Conservation (phyloP, 2,113 vertebrate genomes). For the Neomonachus schauinslandi region DNA sequence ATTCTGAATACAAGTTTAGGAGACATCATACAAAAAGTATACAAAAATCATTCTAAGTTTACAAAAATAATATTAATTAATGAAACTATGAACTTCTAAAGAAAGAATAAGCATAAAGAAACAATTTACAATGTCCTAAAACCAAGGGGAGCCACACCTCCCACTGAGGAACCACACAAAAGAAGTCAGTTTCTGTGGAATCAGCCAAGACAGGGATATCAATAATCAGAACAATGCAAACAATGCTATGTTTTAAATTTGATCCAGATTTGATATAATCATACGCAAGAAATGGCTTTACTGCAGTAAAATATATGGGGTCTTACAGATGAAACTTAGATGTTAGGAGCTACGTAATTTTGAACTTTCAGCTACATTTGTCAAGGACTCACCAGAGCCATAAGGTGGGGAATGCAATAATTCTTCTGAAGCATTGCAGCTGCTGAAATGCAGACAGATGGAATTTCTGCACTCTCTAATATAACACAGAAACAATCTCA, state of each 20-base stretch:
- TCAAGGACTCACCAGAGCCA: background rate
- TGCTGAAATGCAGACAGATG: constrained; percentile 12
- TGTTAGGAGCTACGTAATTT: background rate
- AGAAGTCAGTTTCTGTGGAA: constrained; percentile 13
- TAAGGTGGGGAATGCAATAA: background rate
- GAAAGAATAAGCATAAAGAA: background rate
- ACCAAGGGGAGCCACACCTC: background rate
- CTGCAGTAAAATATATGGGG: background rate
- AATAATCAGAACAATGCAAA: background rate
- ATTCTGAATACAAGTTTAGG: background rate
- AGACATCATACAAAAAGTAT: background rate
- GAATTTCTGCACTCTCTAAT: background rate
- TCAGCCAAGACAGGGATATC: background rate
- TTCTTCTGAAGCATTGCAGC: background rate
- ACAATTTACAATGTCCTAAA: background rate
- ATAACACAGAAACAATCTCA: background rate
- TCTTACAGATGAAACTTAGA: constrained; percentile 17
- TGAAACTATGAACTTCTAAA: background rate
- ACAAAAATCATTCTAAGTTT: background rate
- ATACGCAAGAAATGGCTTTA: background rate
- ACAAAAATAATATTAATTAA: background rate
- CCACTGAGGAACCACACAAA: background rate
- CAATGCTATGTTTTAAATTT: background rate
- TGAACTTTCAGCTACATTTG: constrained; percentile 21
- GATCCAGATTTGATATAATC: constrained; percentile 48